phyloP scores from a whole-genome alignment of 2,888 invertebrate genomes.

The Aquatica leii region DNA sequence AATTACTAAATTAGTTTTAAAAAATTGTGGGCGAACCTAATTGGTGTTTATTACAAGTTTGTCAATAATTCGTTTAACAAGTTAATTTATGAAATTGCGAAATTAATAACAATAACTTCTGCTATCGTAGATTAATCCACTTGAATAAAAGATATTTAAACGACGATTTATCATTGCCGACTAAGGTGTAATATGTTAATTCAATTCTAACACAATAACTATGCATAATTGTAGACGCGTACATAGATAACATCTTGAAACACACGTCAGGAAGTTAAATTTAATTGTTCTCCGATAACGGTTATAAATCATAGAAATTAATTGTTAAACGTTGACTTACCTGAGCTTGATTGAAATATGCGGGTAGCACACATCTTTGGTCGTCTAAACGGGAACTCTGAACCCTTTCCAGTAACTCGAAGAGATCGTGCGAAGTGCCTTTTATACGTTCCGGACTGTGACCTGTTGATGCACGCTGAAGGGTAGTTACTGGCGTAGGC shows the following conservation, averaged over 20 bases:
- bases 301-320: conserved; percentile 5
- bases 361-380: conserved; percentile 95
- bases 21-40: too few species aligned
- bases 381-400: conserved; percentile 96
- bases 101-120: background rate
- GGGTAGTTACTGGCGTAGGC: conserved; percentile 40
- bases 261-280: conserved; percentile 8
- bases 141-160: conserved; percentile 27
- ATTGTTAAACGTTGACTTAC: conserved; percentile 61
- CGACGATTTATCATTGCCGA: conserved; percentile 25
- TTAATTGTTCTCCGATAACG: conserved; percentile 9
- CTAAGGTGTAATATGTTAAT: conserved; percentile 36
- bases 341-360: conserved; percentile 81
- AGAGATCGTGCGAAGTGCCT: conserved; percentile 78
- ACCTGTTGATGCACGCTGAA: conserved; percentile 39
- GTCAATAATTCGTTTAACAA: background rate
- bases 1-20: too few species aligned
- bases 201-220: conserved; percentile 22
- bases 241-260: conserved; percentile 15
- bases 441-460: conserved; percentile 63
- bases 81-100: conserved; percentile 3
- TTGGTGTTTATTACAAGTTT: background rate
- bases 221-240: conserved; percentile 5
- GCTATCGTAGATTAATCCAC: conserved; percentile 8
- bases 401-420: conserved; percentile 92